Conservation (phyloP, 2,888 invertebrate genomes). For the Eupithecia tripunctaria region DNA sequence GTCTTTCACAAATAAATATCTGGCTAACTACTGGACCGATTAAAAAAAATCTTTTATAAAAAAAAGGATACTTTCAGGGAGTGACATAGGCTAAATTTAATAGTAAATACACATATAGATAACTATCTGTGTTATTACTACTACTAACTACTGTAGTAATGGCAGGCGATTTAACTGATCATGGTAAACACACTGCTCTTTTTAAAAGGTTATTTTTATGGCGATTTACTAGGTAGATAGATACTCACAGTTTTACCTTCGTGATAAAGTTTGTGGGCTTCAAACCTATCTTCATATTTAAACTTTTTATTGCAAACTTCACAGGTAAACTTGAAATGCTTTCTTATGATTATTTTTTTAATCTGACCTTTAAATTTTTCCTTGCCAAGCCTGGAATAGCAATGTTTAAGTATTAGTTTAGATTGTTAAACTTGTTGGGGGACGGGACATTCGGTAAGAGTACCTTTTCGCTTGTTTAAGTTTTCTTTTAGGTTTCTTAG, state of each 20-base stretch:
- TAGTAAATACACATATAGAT: too few species aligned
- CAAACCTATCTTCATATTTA: conserved; percentile 62
- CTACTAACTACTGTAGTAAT: too few species aligned
- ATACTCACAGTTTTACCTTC: conserved; percentile 68
- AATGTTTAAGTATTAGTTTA: background rate
- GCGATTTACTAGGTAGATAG: background rate
- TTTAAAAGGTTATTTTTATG: background rate
- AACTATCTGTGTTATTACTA: too few species aligned
- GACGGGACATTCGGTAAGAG: background rate
- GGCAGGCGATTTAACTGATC: too few species aligned
- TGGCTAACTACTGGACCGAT: too few species aligned
- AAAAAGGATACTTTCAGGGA: too few species aligned
- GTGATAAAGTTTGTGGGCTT: conserved; percentile 71
- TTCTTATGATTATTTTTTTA: conserved; percentile 50
- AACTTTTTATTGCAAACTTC: conserved; percentile 70
- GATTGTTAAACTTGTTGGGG: background rate
- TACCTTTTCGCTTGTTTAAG: conserved; percentile 30
- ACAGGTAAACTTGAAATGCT: conserved; percentile 62
- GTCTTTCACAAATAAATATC: too few species aligned
- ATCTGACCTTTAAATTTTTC: conserved; percentile 45
- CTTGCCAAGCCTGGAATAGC: conserved; percentile 39
- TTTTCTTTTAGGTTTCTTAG: conserved; percentile 20
- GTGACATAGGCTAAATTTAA: too few species aligned
- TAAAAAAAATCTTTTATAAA: too few species aligned
- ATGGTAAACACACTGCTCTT: too few species aligned